These are phyloP conservation scores for Serranus cabrilla DNA, from an alignment of 2,797 vertebrate species.

Conservation along the genomic window DNA sequence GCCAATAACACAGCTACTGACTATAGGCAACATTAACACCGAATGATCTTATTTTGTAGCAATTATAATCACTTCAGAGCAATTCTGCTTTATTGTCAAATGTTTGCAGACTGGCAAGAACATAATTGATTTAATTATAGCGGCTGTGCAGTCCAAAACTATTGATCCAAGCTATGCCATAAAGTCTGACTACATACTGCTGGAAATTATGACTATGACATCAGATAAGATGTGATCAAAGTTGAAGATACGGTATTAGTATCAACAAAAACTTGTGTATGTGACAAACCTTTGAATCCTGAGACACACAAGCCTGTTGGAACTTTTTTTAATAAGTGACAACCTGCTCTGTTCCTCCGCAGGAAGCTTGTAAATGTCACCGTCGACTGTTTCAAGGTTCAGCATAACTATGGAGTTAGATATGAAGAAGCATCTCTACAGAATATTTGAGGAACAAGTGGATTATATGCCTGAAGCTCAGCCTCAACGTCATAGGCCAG, in stretches of 20 bases:
- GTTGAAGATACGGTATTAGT: neutral
- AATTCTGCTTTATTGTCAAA: conserved; percentile 1
- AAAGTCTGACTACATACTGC: neutral
- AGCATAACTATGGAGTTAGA: conserved; percentile 21
- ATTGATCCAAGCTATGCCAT: neutral
- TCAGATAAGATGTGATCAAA: conserved; percentile 33
- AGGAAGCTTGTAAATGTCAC: conserved; percentile 23
- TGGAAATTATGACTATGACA: conserved; percentile 25
- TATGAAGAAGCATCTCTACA: conserved; percentile 45
- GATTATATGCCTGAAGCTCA: conserved; percentile 60
- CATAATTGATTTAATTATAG: neutral
- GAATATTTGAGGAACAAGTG: conserved; percentile 67
- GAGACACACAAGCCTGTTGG: conserved; percentile 5
- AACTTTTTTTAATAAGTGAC: conserved; percentile 38
- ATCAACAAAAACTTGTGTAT: conserved; percentile 7
- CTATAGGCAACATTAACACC: conserved; percentile 9
- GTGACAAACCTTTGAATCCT: conserved; percentile 33
- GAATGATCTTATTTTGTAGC: conserved; percentile 5
- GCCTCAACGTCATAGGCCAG: conserved; percentile 51
- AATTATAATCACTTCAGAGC: conserved; percentile 3
- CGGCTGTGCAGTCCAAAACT: neutral
- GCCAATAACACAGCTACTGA: conserved; percentile 17
- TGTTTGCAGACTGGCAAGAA: neutral
- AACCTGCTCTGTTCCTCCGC: conserved; percentile 29
- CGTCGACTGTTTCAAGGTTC: conserved; percentile 40